Base-by-base conservation (phyloP, 2,888 invertebrate species). In the Eupithecia inturbata region DNA sequence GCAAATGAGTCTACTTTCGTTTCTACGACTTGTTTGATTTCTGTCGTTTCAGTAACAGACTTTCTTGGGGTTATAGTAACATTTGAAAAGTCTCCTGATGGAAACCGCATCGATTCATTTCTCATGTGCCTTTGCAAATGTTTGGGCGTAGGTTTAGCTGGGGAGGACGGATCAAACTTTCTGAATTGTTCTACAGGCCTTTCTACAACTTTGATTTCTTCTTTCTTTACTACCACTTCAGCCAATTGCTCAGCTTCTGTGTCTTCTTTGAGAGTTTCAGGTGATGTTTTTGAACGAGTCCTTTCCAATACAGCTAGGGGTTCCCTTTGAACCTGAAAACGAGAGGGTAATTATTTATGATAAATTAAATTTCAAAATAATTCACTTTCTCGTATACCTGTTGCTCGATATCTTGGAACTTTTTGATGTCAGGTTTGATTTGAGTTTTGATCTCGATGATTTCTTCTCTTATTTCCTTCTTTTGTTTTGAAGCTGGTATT, bases 391-490 rank as follows among this genome's bases (percentile, higher is more conserved):
- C 41, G 82, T 88, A 78, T 85, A 93, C 93, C 85, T 94, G 93
- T 84, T 93, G 93, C 78, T 94, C 94, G 77, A 95, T 94, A 75
- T 92, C 94, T 53, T 95, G 95, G 81, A 95, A 95, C 81, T 95
- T 95, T 75, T 94, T 95, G 4, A 95, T 95, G 36, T 95, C 95
- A 0, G 95, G 95, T 85, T 94, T 95, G 12, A 95, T 97, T 91
- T 96, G 96, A 68, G 96, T 95, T 85, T 95, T 96, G 45, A 96
- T 96, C 88, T 96, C 96, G 72, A 95, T 95, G 19, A 97, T 96
- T 91, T 97, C 97, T 88, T 96, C 96, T 53, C 96, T 95, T 60
- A 97, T 96, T 93, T 97, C 97, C 82, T 95, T 96, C 82, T 97
- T 96, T 85, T 97, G 97, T 81, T 96, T 95, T 5, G 97, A 97